These are phyloP conservation scores for Drosophila lutescens DNA, from an alignment of 2,888 invertebrate genomes.

Conservation along the genomic window DNA sequence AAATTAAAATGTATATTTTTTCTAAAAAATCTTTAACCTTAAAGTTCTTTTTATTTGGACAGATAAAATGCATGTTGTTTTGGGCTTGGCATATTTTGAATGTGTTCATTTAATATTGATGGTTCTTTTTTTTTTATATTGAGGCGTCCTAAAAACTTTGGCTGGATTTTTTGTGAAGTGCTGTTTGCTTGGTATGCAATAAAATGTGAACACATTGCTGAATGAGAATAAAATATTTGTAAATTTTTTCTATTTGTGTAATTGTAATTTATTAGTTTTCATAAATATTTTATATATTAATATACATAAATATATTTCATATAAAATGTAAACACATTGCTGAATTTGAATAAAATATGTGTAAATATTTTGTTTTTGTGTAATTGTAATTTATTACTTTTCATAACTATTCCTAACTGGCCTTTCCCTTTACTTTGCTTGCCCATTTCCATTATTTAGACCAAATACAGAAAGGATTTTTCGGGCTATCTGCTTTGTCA, in stretches of 20 bases:
- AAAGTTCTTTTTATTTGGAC: no score
- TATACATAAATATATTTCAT: no score
- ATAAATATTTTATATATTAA: no score
- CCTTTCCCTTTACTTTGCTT: background rate
- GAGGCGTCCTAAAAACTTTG: background rate
- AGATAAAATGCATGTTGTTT: no score
- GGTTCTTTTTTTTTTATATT: no score
- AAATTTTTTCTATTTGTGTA: background rate
- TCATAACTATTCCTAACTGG: background rate
- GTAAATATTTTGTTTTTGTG: background rate
- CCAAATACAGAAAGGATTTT: conserved; percentile 1
- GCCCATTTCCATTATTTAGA: conserved; percentile 3
- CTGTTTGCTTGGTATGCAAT: background rate
- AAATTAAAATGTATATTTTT: no score
- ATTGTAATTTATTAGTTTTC: background rate
- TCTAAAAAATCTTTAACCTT: no score
- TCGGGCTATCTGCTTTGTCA: conserved; percentile 45
- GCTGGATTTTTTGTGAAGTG: background rate
- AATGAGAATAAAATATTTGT: no score
- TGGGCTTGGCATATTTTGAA: no score
- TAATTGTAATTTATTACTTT: background rate
- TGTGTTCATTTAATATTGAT: no score
- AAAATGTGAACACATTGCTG: background rate
- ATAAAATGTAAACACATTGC: background rate
- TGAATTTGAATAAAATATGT: no score